Evolutionary conservation across 2,888 invertebrate species (phyloP), one percentile per base, ranked within the genome.

Genomic region (Hoplodrina ambigua): DNA sequence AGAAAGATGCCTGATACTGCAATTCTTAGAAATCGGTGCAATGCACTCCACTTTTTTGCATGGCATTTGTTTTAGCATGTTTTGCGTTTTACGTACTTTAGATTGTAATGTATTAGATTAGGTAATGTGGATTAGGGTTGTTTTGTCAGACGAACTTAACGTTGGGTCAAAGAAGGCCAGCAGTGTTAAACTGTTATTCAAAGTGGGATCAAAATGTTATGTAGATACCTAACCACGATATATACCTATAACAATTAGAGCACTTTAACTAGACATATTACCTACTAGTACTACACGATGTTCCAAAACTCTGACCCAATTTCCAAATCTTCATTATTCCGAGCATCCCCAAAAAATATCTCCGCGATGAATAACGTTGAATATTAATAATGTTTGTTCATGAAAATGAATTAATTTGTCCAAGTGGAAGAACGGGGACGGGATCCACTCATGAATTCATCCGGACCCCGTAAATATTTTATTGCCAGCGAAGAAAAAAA

Each of bases 391-490:
- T 88, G 89, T 89, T 91, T 90, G 89, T 91, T 90, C 91, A 91
- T 90, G 91, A 91, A 92, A 94, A 92, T 93, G 91, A 94, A 94
- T 94, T 93, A 92, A 94, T 94, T 91, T 90, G 86, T 86, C 86
- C 87, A 87, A 91, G 90, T 89, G 90, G 90, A 90, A 91, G 89
- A 91, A 89, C 88, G 90, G 88, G 86, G 88, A 89, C 81, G 87
- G 84, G 86, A 90, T 90, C 88, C 88, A 88, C 91, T 92, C 89
- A 88, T 89, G 90, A 90, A 94, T 94, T 93, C 93, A 94, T 93
- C 91, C 87, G 87, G 90, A 86, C 87, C 88, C 94, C 94, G 93
- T 95, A 95, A 95, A 95, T 94, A 94, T 96, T 95, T 95, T 96
- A 95, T 92, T 90, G 90, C 92, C 84, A 74, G 83, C 77, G 83